phyloP scores from a whole-genome alignment of 2,113 vertebrate genomes.

The Leptobrachium ailaonicum region DNA sequence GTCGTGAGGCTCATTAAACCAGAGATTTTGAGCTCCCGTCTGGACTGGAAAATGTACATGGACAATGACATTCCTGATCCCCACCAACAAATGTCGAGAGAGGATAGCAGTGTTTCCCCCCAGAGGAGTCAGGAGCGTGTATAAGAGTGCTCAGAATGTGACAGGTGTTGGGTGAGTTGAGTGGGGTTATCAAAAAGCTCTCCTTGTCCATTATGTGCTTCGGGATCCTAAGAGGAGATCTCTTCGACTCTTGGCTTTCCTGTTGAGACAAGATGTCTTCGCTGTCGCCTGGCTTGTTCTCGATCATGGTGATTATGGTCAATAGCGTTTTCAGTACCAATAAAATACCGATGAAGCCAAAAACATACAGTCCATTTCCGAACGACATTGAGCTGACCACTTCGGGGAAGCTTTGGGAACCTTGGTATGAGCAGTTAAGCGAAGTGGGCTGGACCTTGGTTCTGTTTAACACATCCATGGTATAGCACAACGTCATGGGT shows the following conservation, averaged over 20 bases:
- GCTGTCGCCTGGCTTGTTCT: constrained; percentile 12
- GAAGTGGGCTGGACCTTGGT: not conserved
- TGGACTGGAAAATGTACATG: constrained; percentile 27
- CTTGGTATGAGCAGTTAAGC: not conserved
- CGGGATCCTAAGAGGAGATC: no score
- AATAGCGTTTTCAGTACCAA: constrained; percentile 32
- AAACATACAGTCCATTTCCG: constrained; percentile 15
- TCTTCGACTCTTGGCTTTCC: not conserved
- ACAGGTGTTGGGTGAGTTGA: not conserved
- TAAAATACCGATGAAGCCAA: constrained; percentile 24
- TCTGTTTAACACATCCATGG: not conserved
- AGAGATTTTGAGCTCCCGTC: constrained; percentile 22
- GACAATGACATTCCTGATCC: not conserved
- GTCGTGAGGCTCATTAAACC: not conserved
- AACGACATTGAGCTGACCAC: not conserved
- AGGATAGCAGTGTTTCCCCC: not conserved
- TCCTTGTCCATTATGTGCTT: not conserved
- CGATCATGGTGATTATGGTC: constrained; percentile 41
- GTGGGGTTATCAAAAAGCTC: not conserved
- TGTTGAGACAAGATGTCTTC: constrained; percentile 7
- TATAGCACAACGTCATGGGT: not conserved
- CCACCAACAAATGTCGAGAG: not conserved
- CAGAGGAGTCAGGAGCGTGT: not conserved
- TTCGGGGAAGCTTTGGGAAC: not conserved
- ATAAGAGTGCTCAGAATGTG: not conserved